Evolutionary conservation across 2,113 vertebrate species (phyloP).

Genomic region (Glaucidium brasilianum): DNA sequence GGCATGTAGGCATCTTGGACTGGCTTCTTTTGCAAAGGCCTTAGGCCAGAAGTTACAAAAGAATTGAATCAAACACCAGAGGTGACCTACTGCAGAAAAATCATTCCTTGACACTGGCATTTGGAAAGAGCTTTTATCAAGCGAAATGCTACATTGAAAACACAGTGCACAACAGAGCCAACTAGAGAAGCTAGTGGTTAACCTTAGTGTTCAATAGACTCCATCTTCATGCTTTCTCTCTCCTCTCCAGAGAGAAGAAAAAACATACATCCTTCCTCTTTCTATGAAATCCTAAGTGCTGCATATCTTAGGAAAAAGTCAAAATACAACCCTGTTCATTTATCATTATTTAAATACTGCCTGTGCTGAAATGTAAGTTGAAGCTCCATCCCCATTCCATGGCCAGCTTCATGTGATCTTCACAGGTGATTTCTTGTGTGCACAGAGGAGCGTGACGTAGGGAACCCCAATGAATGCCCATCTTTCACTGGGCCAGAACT

Average conservation of each 20-base stretch:
- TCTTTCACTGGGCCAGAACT: slow-evolving; percentile 97
- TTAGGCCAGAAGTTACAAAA: neutral
- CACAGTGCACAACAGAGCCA: neutral
- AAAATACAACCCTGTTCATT: neutral
- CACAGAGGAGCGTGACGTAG: slow-evolving; percentile 90
- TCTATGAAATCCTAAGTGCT: neutral
- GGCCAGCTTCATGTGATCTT: slow-evolving; percentile 86
- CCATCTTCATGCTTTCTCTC: neutral
- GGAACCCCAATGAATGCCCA: slow-evolving; percentile 98
- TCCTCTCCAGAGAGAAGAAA: neutral
- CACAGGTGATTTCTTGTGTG: slow-evolving; percentile 84
- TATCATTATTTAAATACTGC: neutral
- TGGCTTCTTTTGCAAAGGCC: neutral
- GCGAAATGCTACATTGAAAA: neutral
- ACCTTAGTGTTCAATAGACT: neutral
- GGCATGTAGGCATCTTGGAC: neutral
- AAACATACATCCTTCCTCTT: neutral
- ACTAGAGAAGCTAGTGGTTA: neutral
- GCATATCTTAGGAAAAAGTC: neutral
- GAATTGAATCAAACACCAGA: neutral
- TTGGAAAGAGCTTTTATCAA: neutral
- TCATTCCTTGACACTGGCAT: neutral
- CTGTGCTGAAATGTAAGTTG: neutral
- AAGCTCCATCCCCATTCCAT: neutral
- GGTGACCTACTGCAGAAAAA: neutral